Conservation (phyloP, 2,888 invertebrate species). For the Dicyrtomina minuta region DNA sequence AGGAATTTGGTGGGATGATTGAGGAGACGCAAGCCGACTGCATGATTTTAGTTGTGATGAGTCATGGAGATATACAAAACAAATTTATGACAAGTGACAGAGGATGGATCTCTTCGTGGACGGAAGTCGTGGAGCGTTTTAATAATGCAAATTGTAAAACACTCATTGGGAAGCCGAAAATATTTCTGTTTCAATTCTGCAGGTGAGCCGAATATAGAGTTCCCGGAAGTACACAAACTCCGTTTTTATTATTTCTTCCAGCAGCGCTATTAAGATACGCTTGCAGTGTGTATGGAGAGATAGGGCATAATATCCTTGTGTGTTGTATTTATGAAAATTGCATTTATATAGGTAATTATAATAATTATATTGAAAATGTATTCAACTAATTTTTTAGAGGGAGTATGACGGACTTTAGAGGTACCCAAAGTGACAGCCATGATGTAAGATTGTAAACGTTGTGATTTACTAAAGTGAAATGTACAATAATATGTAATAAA, state of each 20-base stretch:
- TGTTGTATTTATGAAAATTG: too few species aligned
- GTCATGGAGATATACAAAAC: slow-evolving; percentile 34
- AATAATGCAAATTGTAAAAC: slow-evolving; percentile 61
- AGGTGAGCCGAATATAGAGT: slow-evolving; percentile 59
- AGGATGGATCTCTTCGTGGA: slow-evolving; percentile 3
- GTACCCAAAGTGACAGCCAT: neutral
- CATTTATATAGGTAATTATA: too few species aligned
- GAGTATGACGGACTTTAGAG: slow-evolving; percentile 3
- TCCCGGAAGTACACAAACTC: too few species aligned
- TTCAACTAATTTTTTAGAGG: too few species aligned
- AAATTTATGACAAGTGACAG: slow-evolving; percentile 25
- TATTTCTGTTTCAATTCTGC: slow-evolving; percentile 73
- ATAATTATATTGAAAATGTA: too few species aligned
- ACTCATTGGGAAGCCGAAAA: slow-evolving; percentile 67
- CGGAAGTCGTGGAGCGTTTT: slow-evolving; percentile 63
- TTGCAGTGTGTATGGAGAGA: too few species aligned
- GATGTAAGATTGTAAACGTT: neutral
- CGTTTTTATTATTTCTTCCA: too few species aligned
- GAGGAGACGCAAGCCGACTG: slow-evolving; percentile 10
- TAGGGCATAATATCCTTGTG: too few species aligned
- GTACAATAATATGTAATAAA: neutral
- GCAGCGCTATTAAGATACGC: too few species aligned
- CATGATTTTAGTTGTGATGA: slow-evolving; percentile 32
- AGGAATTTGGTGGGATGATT: neutral
- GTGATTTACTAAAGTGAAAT: neutral